Conservation (phyloP, 2,888 invertebrate species). For the Sinopyrophorus schimmeli region DNA sequence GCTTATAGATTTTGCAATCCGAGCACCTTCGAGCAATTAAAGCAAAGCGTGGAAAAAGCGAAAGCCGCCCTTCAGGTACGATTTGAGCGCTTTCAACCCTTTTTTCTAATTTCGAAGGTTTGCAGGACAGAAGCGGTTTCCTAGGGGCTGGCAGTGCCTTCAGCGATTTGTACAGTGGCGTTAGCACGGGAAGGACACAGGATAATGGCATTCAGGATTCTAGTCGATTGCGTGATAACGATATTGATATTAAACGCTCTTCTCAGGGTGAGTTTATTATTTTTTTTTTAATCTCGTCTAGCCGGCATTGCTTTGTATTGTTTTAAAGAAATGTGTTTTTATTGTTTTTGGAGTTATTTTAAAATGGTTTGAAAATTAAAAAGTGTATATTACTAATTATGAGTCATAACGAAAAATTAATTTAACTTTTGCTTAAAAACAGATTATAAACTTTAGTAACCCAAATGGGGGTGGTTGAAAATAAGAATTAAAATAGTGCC, state of each 20-base stretch:
- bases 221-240: slow-evolving; percentile 49
- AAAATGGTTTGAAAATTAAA: too few relatives aligned
- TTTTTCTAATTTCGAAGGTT: slow-evolving; percentile 1
- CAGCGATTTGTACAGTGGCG: slow-evolving; percentile 66
- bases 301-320: too few relatives aligned
- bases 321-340: too few relatives aligned
- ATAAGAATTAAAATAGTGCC: too few relatives aligned
- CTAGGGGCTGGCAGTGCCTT: slow-evolving; percentile 74
- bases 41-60: slow-evolving; percentile 88
- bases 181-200: slow-evolving; percentile 47
- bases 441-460: too few relatives aligned
- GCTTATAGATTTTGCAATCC: slow-evolving; percentile 78
- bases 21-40: slow-evolving; percentile 86
- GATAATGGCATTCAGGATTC: slow-evolving; percentile 47
- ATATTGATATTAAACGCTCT: slow-evolving; percentile 49
- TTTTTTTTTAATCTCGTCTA: too few relatives aligned
- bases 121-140: slow-evolving; percentile 72
- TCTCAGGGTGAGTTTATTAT: slow-evolving; percentile 46
- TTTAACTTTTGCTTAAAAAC: too few relatives aligned
- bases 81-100: background rate
- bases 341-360: too few relatives aligned
- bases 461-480: too few relatives aligned
- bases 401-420: too few relatives aligned
- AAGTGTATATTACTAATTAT: too few relatives aligned
- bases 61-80: slow-evolving; percentile 79